Conservation (phyloP, 2,113 vertebrate species). For the Amazona vittata region DNA sequence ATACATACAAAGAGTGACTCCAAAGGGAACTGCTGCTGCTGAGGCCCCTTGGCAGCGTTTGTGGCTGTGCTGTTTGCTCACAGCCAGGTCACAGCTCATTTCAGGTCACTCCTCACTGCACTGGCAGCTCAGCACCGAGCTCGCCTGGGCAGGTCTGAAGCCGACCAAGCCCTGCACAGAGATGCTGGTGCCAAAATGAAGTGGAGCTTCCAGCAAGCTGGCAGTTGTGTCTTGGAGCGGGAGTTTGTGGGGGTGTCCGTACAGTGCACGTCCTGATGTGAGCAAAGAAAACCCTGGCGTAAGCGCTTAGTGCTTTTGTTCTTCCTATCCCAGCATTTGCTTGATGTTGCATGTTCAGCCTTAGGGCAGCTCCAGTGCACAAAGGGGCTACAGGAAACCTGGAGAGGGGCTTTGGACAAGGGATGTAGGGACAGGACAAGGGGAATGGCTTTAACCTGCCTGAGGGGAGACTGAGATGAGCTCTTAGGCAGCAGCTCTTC, state of each 20-base stretch:
- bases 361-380: background rate
- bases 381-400: background rate
- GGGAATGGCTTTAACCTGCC: background rate
- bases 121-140: background rate
- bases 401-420: background rate
- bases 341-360: rapidly evolving
- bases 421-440: background rate
- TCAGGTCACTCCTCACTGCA: background rate
- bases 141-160: background rate
- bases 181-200: background rate
- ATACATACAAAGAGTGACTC: background rate
- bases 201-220: background rate
- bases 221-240: background rate
- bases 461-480: no score
- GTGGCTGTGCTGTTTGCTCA: background rate
- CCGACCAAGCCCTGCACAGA: background rate
- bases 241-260: background rate
- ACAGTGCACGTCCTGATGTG: background rate
- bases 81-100: background rate
- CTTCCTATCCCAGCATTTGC: no score
- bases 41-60: background rate
- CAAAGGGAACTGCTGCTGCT: background rate
- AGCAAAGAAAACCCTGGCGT: rapidly evolving
- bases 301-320: rapidly evolving
- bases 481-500: no score